Evolutionary conservation across 2,888 invertebrate species (phyloP).

Genomic region (Archaeoteleia sp.): DNA sequence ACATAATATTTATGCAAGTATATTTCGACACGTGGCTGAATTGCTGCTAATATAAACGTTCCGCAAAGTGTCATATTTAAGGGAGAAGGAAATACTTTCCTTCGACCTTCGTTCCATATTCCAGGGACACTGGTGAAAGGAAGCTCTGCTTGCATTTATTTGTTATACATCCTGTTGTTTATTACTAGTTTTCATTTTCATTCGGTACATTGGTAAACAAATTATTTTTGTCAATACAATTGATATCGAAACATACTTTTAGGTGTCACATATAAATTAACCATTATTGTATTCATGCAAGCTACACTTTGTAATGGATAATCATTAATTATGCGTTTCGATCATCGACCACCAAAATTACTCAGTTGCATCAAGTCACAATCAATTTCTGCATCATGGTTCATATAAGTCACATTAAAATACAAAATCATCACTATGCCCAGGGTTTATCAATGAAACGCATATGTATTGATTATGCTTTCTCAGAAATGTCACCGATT

Average conservation of each 20-base stretch:
- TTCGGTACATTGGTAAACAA: too few relatives aligned
- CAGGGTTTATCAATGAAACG: constrained; percentile 67
- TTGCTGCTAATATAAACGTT: constrained; percentile 41
- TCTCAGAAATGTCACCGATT: constrained; percentile 4
- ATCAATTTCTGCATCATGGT: background rate
- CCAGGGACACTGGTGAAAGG: background rate
- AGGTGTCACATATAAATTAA: too few relatives aligned
- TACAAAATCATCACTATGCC: constrained; percentile 62
- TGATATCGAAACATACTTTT: too few relatives aligned
- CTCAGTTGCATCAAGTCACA: background rate
- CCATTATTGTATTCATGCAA: too few relatives aligned
- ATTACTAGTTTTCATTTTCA: too few relatives aligned
- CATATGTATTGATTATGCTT: constrained; percentile 23
- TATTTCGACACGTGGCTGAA: constrained; percentile 33
- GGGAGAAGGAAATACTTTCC: constrained; percentile 1
- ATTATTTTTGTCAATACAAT: too few relatives aligned
- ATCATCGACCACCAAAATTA: background rate
- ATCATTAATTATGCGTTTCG: constrained; percentile 28
- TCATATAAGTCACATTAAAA: constrained; percentile 22
- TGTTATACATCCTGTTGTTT: too few relatives aligned
- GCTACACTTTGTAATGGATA: constrained; percentile 5
- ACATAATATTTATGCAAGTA: constrained; percentile 38
- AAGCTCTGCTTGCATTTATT: too few relatives aligned
- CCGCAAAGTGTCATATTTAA: constrained; percentile 11
- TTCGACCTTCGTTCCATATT: background rate